phyloP scores from a whole-genome alignment of 2,888 invertebrate species.

The Smittia aterrima region DNA sequence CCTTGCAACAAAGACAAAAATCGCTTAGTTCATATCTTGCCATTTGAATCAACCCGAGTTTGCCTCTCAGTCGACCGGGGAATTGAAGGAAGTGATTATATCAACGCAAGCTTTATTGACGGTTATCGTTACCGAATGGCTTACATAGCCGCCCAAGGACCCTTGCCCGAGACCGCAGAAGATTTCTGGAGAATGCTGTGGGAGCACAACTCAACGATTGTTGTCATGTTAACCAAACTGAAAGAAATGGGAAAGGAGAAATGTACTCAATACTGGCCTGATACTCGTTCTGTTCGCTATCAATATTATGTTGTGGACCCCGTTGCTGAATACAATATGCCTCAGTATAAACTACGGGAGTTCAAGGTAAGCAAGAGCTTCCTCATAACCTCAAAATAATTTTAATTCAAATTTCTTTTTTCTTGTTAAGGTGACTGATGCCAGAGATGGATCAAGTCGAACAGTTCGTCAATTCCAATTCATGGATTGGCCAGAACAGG shows the following conservation, averaged over 20 bases:
- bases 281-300: conserved; percentile 93
- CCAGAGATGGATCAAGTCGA: conserved; percentile 92
- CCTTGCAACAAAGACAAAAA: conserved; percentile 99
- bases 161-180: conserved; percentile 91
- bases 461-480: conserved; percentile 96
- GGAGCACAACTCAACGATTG: conserved; percentile 97
- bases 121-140: conserved; percentile 90
- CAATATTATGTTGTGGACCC: conserved; percentile 99
- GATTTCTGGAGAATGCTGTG: conserved; percentile 99
- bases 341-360: conserved; percentile 96
- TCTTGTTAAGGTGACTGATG: conserved; percentile 76
- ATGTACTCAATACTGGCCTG: conserved; percentile 99
- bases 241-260: conserved; percentile 99
- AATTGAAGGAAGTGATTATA: conserved; percentile 95
- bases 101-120: conserved; percentile 98
- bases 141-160: conserved; percentile 99
- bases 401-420: neutral
- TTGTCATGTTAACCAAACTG: conserved; percentile 97
- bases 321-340: conserved; percentile 99
- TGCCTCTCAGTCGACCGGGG: conserved; percentile 87
- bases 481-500: conserved; percentile 94
- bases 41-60: conserved; percentile 92
- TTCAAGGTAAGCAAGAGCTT: conserved; percentile 70
- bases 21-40: conserved; percentile 94
- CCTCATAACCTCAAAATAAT: neutral